Evolutionary conservation across 1,140 invertebrate species (phyloP).

Genomic region (Cryptotermes secundus): DNA sequence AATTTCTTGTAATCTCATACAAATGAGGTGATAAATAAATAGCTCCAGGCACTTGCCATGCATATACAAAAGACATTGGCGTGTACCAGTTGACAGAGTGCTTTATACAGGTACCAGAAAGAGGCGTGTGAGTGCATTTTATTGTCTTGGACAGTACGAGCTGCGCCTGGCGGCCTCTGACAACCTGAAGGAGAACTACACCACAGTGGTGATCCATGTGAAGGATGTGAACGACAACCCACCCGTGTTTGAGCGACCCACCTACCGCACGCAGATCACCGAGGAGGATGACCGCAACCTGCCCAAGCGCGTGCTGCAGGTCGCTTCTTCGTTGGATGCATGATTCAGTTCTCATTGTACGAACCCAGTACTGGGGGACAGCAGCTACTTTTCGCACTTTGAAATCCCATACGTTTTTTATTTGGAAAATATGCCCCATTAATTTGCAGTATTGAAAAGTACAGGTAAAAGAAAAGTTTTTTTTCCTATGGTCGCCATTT

Average conservation of each 20-base stretch:
- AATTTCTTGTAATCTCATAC: too few relatives aligned
- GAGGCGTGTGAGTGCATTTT: slow-evolving; percentile 18
- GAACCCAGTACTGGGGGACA: neutral
- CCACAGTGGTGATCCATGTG: slow-evolving; percentile 91
- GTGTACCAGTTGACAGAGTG: too few relatives aligned
- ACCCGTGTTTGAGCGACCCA: slow-evolving; percentile 88
- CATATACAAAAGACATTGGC: too few relatives aligned
- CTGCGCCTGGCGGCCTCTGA: slow-evolving; percentile 89
- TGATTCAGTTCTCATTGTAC: neutral
- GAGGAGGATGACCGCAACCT: slow-evolving; percentile 93
- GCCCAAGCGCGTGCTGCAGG: slow-evolving; percentile 90
- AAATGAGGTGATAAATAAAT: too few relatives aligned
- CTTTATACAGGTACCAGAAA: too few relatives aligned
- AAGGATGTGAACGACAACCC: slow-evolving; percentile 93
- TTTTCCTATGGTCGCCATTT: too few relatives aligned
- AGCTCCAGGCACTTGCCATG: too few relatives aligned
- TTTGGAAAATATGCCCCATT: too few relatives aligned
- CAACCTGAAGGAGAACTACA: slow-evolving; percentile 94
- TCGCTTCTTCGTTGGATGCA: neutral
- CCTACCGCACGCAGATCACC: slow-evolving; percentile 92
- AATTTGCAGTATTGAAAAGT: too few relatives aligned
- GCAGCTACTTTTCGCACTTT: too few relatives aligned
- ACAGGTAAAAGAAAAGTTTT: too few relatives aligned
- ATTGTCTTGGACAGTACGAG: slow-evolving; percentile 70
- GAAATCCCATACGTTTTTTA: too few relatives aligned